These are phyloP conservation scores for Philonicus albiceps DNA, from an alignment of 2,888 invertebrate species.

Conservation along the genomic window DNA sequence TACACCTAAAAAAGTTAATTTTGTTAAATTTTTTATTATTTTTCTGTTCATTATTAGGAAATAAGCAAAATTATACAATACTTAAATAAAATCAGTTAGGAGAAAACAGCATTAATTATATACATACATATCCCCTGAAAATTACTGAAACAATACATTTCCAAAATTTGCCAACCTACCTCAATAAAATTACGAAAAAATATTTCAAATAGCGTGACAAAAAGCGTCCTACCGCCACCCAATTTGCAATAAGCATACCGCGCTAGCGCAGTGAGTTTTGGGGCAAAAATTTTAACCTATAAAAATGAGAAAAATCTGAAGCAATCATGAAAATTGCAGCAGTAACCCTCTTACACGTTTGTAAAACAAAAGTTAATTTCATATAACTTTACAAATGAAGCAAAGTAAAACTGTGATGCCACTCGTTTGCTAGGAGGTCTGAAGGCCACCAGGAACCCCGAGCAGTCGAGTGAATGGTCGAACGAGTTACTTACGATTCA, in stretches of 20 bases:
- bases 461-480: not conserved
- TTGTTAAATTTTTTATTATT: not conserved
- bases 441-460: conserved; percentile 17
- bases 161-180: not conserved
- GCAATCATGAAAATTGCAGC: not conserved
- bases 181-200: not conserved
- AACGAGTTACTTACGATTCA: not conserved
- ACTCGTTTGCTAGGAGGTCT: not conserved
- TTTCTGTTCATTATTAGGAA: not conserved
- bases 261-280: not conserved
- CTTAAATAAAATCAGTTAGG: not conserved
- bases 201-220: not conserved
- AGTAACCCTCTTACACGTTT: not conserved
- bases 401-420: not conserved
- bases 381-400: not conserved
- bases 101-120: not conserved
- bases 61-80: not conserved
- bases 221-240: not conserved
- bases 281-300: not conserved
- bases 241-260: not conserved
- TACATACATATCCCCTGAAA: not conserved
- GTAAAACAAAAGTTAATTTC: not conserved
- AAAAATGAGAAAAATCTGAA: not conserved
- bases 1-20: not conserved
- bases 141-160: not conserved